Evolutionary conservation across 2,113 vertebrate genomes (phyloP).

Genomic region (Sturnira hondurensis): DNA sequence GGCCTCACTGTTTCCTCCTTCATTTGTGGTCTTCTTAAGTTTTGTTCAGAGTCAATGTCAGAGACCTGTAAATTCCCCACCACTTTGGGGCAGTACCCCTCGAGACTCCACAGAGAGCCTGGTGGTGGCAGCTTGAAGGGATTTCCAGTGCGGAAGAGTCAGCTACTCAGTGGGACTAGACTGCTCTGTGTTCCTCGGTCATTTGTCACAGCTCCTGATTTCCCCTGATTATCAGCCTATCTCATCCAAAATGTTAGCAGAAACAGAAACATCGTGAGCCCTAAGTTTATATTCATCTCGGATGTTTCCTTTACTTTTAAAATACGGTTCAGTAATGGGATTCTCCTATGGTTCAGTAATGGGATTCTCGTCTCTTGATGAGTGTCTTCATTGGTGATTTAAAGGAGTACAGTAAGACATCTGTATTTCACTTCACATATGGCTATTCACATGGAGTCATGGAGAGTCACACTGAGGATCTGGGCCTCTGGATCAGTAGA

Average conservation of each 20-base stretch:
- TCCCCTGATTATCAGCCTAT: not conserved
- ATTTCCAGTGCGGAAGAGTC: not conserved
- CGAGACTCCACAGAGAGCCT: not conserved
- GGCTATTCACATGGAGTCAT: not conserved
- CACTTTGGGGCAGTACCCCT: not conserved
- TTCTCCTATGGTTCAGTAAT: not conserved
- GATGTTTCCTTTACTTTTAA: not conserved
- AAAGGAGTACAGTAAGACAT: not conserved
- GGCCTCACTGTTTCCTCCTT: not conserved
- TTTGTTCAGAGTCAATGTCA: not conserved
- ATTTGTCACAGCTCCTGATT: not conserved
- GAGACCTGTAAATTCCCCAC: not conserved
- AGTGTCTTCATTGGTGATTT: not conserved
- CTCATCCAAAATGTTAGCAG: not conserved
- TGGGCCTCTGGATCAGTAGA: not conserved
- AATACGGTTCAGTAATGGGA: not conserved
- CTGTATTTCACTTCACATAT: not conserved
- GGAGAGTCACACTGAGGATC: not conserved
- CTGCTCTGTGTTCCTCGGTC: not conserved
- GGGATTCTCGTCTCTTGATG: no score
- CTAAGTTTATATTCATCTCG: not conserved
- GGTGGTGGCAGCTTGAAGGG: not conserved
- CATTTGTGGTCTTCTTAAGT: not conserved
- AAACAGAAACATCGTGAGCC: not conserved
- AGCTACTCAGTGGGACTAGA: not conserved